Conservation (phyloP, 2,888 invertebrate genomes). For the Synergus gifuensis region DNA sequence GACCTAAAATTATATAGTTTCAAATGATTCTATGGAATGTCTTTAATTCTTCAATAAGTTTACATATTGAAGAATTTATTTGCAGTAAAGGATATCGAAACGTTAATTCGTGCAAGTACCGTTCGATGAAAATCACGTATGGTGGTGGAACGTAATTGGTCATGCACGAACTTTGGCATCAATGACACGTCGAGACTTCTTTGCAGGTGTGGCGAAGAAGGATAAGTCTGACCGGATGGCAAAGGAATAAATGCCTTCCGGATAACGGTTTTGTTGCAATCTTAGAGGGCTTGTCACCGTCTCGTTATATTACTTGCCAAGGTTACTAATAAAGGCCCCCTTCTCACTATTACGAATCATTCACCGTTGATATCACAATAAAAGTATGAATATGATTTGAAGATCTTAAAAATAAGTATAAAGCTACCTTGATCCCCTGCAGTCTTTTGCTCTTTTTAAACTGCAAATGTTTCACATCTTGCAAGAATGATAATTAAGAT, state of each 20-base stretch:
- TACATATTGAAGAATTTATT: too few relatives aligned
- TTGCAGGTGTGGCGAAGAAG: conserved; percentile 54
- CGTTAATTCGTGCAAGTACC: conserved; percentile 11
- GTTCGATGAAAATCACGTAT: conserved; percentile 23
- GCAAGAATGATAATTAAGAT: not conserved
- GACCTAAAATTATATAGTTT: too few relatives aligned
- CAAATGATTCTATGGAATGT: too few relatives aligned
- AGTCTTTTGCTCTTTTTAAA: not conserved
- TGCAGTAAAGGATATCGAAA: not conserved
- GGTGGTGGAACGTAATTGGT: conserved; percentile 25
- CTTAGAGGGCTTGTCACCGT: conserved; percentile 52
- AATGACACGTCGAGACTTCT: conserved; percentile 27
- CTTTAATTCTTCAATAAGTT: too few relatives aligned
- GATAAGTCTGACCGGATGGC: conserved; percentile 61
- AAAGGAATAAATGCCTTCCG: conserved; percentile 70
- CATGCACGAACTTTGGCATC: conserved; percentile 25
- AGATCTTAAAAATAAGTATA: too few relatives aligned
- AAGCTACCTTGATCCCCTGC: too few relatives aligned
- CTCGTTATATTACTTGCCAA: conserved; percentile 64
- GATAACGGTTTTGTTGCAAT: conserved; percentile 71
- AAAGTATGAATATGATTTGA: not conserved
- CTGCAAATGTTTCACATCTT: not conserved
- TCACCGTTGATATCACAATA: conserved; percentile 36
- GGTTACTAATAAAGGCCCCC: conserved; percentile 57
- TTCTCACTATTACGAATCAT: conserved; percentile 43